These are phyloP conservation scores for Drosophila insularis DNA, from an alignment of 1,140 invertebrate genomes.

Conservation along the genomic window DNA sequence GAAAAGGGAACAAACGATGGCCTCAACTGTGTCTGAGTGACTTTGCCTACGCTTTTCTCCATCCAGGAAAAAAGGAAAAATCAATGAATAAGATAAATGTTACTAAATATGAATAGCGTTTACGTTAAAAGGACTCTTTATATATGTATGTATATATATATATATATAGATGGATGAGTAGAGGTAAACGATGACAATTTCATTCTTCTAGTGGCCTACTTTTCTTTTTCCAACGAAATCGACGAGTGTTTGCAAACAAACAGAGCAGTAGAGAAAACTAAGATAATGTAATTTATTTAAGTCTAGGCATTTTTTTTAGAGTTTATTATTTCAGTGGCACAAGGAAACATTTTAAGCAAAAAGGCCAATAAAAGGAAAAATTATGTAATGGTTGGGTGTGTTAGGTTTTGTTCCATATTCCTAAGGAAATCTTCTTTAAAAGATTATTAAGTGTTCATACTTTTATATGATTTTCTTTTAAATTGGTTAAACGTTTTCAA, in stretches of 20 bases:
- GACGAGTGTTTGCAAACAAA: neutral
- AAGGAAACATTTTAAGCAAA: no score
- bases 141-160: conserved; percentile 22
- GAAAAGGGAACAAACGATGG: conserved; percentile 1
- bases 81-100: conserved; percentile 52
- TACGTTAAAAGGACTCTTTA: conserved; percentile 20
- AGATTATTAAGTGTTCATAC: no score
- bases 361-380: no score
- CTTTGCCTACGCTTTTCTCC: conserved; percentile 13
- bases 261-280: neutral
- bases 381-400: no score
- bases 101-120: conserved; percentile 46
- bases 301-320: no score
- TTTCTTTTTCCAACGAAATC: neutral
- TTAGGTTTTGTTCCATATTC: no score
- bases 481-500: neutral
- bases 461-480: neutral
- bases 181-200: neutral
- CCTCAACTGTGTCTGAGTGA: conserved; percentile 14
- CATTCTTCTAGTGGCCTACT: neutral
- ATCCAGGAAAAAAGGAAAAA: conserved; percentile 36
- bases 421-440: no score
- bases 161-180: neutral
- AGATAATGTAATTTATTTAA: no score
- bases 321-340: no score